Percentiles rank a stretch among this genome's conserved stretches.
These are phyloP conservation scores for Xestia c-nigrum DNA, from an alignment of 2,888 invertebrate genomes.

Conservation along the genomic window DNA sequence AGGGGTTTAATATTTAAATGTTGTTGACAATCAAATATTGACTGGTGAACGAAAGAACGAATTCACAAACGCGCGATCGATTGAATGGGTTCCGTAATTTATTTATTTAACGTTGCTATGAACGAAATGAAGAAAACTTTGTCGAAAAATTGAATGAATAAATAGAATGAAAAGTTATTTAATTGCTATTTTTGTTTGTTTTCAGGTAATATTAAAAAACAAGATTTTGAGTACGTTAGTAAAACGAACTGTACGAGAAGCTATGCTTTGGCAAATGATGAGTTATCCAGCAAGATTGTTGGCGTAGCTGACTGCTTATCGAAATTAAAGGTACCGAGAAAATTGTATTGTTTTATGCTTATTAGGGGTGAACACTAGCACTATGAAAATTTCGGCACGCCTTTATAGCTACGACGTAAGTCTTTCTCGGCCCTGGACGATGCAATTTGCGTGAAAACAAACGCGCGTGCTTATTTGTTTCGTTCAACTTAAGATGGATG, in stretches of 20 bases:
- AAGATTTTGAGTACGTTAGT: not conserved
- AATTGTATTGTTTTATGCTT: not conserved
- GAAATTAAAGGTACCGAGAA: not conserved
- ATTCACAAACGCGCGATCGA: slow-evolving; percentile 19
- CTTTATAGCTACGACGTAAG: not conserved
- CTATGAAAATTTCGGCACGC: not conserved
- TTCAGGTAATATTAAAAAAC: slow-evolving; percentile 29
- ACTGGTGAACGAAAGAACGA: slow-evolving; percentile 40
- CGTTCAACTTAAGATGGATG: not conserved
- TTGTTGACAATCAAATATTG: slow-evolving; percentile 39
- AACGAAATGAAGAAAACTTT: slow-evolving; percentile 3
- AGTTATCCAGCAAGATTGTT: not conserved
- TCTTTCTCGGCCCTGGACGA: not conserved
- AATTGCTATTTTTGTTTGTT: slow-evolving; percentile 20
- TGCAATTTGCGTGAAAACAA: not conserved
- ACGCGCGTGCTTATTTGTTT: not conserved
- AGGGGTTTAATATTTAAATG: slow-evolving; percentile 30
- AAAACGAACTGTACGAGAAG: not conserved
- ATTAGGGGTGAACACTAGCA: not conserved
- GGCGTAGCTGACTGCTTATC: not conserved
- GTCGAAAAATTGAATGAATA: not conserved
- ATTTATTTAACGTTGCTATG: slow-evolving; percentile 26
- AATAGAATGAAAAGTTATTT: not conserved
- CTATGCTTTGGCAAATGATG: not conserved
- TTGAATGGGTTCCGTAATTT: slow-evolving; percentile 34